Evolutionary conservation across 2,113 vertebrate genomes (phyloP).

Genomic region (Urocolius indicus): DNA sequence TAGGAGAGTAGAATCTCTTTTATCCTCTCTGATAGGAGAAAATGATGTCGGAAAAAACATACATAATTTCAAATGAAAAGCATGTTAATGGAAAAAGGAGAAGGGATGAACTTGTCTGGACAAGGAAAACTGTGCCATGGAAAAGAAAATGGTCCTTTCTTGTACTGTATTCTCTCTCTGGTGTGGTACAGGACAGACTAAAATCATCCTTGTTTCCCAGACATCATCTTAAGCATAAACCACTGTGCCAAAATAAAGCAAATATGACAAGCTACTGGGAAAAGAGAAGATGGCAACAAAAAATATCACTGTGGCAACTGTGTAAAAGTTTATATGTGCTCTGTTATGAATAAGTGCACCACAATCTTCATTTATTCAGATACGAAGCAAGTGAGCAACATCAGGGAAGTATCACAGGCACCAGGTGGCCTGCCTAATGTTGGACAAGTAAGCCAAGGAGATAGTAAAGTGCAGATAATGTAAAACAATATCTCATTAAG

Average conservation of each 20-base stretch:
- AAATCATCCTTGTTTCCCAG: background rate
- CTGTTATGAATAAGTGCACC: background rate
- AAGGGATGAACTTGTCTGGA: background rate
- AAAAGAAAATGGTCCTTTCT: background rate
- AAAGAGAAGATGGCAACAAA: background rate
- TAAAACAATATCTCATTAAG: background rate
- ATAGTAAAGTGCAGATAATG: background rate
- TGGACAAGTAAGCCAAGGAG: background rate
- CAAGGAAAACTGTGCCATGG: background rate
- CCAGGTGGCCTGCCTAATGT: background rate
- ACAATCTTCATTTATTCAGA: background rate
- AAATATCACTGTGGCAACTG: no score
- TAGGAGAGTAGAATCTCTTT: background rate
- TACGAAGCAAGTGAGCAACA: background rate
- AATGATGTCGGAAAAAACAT: background rate
- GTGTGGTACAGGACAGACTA: background rate
- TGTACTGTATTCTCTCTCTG: background rate
- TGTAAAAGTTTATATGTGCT: background rate
- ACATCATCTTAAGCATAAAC: background rate
- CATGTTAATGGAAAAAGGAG: background rate
- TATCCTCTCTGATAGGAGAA: background rate
- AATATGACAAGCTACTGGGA: background rate
- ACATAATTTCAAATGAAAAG: background rate
- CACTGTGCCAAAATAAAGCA: background rate
- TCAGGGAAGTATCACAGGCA: background rate